Evolutionary conservation across 2,113 vertebrate genomes (phyloP), one percentile per base, ranked within the genome.

Genomic region (Guaruba guarouba): DNA sequence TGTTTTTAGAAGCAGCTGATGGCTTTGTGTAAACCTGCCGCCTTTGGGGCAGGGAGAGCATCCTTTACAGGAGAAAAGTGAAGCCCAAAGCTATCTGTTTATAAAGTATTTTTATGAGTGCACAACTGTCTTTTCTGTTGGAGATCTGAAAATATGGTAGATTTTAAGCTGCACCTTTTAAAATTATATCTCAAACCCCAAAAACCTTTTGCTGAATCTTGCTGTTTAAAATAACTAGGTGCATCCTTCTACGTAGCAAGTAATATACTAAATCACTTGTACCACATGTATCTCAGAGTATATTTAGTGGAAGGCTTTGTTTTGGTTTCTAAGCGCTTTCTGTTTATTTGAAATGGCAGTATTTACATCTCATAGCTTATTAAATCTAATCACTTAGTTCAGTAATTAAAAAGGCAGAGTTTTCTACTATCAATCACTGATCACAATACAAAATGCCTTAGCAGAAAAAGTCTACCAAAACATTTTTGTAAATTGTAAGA

Each of bases 331-430:
- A 78, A 54, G 71, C 63, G 84, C 74, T 86, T 88, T 91, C 70
- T 95, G 88, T 93, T 97, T 97, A 86, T 96, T 96, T 96, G 92
- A 96, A 95, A 94, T 82, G 93, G 85, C 93, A 91, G 55, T 88
- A 95, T 96, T 97, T 96, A 92, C 79, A 92, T 97, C 95, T 92
- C 83, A 44, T 84, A 87, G 93, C 92, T 96, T 97, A 96, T 93
- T 97, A 95, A 90, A 73, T 95, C 93, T 94, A 91, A 93, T 97
- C 90, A 94, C 69, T 92, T 93, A 93, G 88, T 86, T 89, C 63
- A 86, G 94, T 95, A 97, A 97, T 97, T 96, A 95, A 92, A 96
- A 96, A 97, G 74, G 63, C 93, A 94, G 87, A 79, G 31, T 86
- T 95, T 61, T 93, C 88, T 93, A 80, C 77, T 96, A 95, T 95